Conservation (phyloP, 2,113 vertebrate species). For the Tor tambroides region DNA sequence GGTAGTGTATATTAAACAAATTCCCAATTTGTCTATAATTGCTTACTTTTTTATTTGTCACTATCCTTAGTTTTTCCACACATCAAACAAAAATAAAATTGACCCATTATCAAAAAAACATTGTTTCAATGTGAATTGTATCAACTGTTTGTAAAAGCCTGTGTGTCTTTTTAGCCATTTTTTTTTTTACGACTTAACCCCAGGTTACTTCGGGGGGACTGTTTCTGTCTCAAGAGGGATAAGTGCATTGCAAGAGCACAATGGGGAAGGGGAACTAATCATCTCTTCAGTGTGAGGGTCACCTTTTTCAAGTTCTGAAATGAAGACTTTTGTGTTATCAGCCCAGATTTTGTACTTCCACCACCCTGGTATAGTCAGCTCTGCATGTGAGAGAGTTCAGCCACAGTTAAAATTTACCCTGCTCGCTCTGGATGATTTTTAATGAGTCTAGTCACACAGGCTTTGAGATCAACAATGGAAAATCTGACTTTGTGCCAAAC, state of each 20-base stretch:
- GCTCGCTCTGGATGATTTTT: not conserved
- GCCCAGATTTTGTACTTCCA: not conserved
- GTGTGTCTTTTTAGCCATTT: not conserved
- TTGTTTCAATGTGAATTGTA: too few species aligned
- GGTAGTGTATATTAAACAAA: too few species aligned
- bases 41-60: too few species aligned
- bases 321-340: not conserved
- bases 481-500: constrained; percentile 32
- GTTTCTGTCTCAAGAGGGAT: not conserved
- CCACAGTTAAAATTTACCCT: not conserved
- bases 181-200: not conserved
- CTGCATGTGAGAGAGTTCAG: not conserved
- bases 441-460: constrained; percentile 21
- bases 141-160: not conserved
- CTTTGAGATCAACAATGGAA: not conserved
- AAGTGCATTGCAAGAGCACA: not conserved
- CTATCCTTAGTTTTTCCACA: too few species aligned
- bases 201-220: not conserved
- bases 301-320: not conserved
- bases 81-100: too few species aligned
- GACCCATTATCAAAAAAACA: too few species aligned
- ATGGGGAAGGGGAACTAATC: not conserved
- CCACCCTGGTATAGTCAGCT: not conserved
- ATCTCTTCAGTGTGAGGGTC: not conserved
- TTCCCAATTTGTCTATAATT: too few species aligned